Evolutionary conservation across 2,113 vertebrate genomes (phyloP).

Genomic region (Anser brachyrhynchus): DNA sequence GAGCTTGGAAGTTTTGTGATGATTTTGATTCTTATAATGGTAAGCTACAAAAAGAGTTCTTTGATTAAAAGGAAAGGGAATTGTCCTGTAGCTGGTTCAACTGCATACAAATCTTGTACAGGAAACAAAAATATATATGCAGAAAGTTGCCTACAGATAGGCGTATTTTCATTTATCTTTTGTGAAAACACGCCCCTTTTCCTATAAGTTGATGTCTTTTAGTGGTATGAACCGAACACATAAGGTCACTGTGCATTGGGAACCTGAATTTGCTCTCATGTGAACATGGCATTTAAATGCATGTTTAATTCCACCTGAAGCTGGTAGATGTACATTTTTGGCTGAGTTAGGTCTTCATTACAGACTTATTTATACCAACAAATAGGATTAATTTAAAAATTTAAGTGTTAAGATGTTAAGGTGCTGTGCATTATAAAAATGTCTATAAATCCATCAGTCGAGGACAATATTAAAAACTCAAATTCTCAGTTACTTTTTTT

Average conservation of each 20-base stretch:
- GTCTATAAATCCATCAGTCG: neutral
- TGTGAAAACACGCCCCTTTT: neutral
- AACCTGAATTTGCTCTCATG: neutral
- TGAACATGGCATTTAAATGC: neutral
- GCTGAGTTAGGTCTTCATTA: neutral
- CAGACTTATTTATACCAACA: neutral
- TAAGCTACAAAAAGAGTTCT: neutral
- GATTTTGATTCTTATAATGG: neutral
- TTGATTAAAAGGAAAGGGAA: neutral
- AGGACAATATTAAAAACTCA: neutral
- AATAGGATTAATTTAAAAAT: neutral
- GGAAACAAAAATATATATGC: neutral
- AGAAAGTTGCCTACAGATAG: neutral
- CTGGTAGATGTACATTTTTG: too few species aligned
- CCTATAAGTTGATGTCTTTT: neutral
- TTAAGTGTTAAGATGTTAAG: neutral
- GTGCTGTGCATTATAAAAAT: neutral
- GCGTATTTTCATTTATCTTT: neutral
- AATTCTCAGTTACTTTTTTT: neutral
- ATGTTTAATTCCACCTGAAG: neutral
- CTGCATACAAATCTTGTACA: neutral
- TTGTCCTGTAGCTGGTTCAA: neutral
- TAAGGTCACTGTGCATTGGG: neutral
- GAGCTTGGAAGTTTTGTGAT: neutral
- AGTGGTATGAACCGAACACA: neutral